These are phyloP conservation scores for Lepidochrysops patricia DNA, from an alignment of 2,888 invertebrate species.

Conservation along the genomic window DNA sequence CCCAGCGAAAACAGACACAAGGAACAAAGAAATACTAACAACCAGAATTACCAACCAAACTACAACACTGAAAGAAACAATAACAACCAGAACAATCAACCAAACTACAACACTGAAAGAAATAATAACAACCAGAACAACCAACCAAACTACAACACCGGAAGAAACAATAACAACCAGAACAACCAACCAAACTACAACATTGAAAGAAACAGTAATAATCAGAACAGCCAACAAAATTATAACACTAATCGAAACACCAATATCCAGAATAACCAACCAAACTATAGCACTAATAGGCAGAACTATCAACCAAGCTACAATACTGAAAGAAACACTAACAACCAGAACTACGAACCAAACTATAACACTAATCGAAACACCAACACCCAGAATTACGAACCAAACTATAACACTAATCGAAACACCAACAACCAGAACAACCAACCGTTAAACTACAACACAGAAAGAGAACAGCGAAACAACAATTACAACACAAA, in stretches of 20 bases:
- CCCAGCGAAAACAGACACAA: constrained; percentile 5
- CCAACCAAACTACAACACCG: background rate
- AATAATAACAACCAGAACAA: background rate
- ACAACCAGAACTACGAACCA: background rate
- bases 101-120: background rate
- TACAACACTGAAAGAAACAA: constrained; percentile 12
- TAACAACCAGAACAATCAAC: background rate
- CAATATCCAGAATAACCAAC: no score
- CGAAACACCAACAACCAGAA: background rate
- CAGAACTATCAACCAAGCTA: no score
- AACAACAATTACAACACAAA: constrained; percentile 6
- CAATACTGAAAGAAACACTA: constrained; percentile 13
- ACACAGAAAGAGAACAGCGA: constrained; percentile 15
- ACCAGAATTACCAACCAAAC: constrained; percentile 11
- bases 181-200: background rate
- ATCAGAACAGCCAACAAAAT: background rate
- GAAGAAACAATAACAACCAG: background rate
- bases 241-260: background rate
- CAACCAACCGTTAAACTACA: background rate
- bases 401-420: background rate
- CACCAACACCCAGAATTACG: background rate
- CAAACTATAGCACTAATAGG: constrained; percentile 12
- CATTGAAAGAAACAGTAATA: background rate
- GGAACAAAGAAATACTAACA: background rate
- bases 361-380: constrained; percentile 2